These are phyloP conservation scores for Arvicanthis niloticus DNA, from an alignment of 2,113 vertebrate species.

Conservation along the genomic window DNA sequence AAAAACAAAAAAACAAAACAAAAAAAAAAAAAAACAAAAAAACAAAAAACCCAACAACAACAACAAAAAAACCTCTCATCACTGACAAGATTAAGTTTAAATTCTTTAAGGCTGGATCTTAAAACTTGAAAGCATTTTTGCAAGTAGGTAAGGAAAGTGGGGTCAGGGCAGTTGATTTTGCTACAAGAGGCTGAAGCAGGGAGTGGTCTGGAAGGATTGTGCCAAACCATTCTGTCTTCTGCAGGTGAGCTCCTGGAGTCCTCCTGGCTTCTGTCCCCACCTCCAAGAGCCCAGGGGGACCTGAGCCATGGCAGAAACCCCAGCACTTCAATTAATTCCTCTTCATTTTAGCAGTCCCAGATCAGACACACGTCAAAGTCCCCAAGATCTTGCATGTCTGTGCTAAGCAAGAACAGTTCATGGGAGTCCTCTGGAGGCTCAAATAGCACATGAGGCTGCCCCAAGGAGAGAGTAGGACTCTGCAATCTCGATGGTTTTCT, in stretches of 20 bases:
- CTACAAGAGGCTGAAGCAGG: background rate
- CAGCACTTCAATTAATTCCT: background rate
- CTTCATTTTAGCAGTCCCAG: background rate
- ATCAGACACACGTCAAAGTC: background rate
- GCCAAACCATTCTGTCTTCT: background rate
- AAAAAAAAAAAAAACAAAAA: no score
- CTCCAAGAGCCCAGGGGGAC: background rate
- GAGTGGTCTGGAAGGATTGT: background rate
- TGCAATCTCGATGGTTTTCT: background rate
- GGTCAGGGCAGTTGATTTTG: background rate
- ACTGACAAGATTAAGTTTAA: background rate
- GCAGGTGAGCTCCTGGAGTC: constrained; percentile 4
- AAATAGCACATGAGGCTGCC: constrained; percentile 16
- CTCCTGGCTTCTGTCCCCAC: background rate
- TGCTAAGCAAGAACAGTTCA: background rate
- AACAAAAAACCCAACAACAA: background rate
- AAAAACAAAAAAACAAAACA: background rate
- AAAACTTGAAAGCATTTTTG: constrained; percentile 6
- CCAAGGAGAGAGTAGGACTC: background rate
- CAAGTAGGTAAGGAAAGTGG: background rate
- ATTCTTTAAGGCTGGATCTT: constrained; percentile 31
- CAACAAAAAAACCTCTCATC: background rate
- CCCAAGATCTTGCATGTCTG: background rate
- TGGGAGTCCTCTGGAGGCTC: background rate
- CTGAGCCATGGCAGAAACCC: background rate